Percentiles rank a stretch among this genome's conserved stretches.
These are phyloP conservation scores for Copidosoma floridanum DNA, from an alignment of 1,140 invertebrate genomes.

Conservation along the genomic window DNA sequence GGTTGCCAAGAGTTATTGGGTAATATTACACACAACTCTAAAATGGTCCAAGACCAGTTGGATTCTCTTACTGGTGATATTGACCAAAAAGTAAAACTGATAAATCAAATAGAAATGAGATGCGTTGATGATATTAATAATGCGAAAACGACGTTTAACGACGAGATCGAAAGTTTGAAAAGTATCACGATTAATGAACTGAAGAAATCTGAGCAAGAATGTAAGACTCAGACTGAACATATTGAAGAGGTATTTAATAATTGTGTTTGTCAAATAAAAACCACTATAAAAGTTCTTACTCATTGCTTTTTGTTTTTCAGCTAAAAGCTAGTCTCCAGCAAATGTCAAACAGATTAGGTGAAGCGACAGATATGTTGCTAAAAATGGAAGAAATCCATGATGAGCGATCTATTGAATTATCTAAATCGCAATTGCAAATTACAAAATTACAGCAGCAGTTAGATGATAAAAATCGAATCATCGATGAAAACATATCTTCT, in stretches of 20 bases:
- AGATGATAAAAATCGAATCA: constrained; percentile 29
- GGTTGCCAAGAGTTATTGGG: constrained; percentile 43
- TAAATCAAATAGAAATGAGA: constrained; percentile 41
- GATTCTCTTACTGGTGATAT: constrained; percentile 39
- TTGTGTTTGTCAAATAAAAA: too few species aligned
- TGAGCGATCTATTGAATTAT: constrained; percentile 37
- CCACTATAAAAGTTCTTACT: too few species aligned
- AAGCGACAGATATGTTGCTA: constrained; percentile 39
- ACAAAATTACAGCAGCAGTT: constrained; percentile 38
- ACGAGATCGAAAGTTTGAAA: constrained; percentile 43
- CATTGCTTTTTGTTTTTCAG: constrained; percentile 33
- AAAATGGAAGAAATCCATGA: constrained; percentile 46
- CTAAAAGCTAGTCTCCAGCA: constrained; percentile 40
- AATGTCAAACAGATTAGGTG: constrained; percentile 39
- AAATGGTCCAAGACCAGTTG: constrained; percentile 43
- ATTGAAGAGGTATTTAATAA: constrained; percentile 44
- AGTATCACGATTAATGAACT: constrained; percentile 37
- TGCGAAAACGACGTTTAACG: constrained; percentile 37
- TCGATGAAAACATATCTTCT: constrained; percentile 27
- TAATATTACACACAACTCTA: constrained; percentile 42
- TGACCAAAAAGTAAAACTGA: constrained; percentile 36
- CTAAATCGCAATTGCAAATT: constrained; percentile 38
- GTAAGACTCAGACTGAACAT: constrained; percentile 29
- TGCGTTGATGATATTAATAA: constrained; percentile 43
- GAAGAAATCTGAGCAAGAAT: constrained; percentile 35